Evolutionary conservation across 2,113 vertebrate species (phyloP).

Genomic region (Neolamprologus caudopunctatus): DNA sequence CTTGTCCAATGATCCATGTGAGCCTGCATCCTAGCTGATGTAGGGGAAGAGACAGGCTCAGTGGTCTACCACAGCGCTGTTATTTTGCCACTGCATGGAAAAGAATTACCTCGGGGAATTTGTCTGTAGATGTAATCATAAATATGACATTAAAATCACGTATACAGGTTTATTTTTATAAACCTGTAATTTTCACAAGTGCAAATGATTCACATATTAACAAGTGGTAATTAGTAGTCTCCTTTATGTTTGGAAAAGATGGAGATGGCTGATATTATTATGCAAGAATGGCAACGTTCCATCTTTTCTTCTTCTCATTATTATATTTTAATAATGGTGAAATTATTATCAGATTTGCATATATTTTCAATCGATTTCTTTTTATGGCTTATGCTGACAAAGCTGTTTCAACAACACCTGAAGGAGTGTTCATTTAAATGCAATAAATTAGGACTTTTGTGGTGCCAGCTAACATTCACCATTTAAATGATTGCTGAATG

Average conservation of each 20-base stretch:
- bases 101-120: not conserved
- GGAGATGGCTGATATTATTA: not conserved
- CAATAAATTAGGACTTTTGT: not conserved
- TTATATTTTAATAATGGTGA: not conserved
- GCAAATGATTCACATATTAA: not conserved
- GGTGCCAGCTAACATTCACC: not conserved
- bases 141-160: not conserved
- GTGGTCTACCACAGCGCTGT: rapidly evolving
- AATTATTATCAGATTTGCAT: not conserved
- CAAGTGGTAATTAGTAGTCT: not conserved
- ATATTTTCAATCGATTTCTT: not conserved
- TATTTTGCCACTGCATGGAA: not conserved
- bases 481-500: not conserved
- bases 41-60: not conserved
- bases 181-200: not conserved
- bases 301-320: not conserved
- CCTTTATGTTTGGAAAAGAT: not conserved
- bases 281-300: not conserved
- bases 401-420: not conserved
- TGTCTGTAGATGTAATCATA: not conserved
- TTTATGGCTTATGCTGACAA: not conserved
- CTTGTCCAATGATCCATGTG: not conserved
- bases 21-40: not conserved
- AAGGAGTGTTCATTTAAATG: not conserved
- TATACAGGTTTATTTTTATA: not conserved